Evolutionary conservation across 1,140 invertebrate species (phyloP).

Genomic region (Drosophila burlai): DNA sequence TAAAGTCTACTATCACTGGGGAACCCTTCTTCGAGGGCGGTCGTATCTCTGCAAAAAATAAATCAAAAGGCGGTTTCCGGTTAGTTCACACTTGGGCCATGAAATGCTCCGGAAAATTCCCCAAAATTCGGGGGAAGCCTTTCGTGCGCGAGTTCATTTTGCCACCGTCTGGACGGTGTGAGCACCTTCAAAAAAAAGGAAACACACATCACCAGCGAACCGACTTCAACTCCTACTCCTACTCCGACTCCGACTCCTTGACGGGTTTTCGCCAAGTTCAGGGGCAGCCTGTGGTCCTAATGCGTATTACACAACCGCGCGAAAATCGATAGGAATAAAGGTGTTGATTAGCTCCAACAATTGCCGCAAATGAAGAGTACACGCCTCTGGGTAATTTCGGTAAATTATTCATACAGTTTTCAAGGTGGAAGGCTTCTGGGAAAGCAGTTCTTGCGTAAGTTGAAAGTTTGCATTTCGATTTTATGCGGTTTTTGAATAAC

Average conservation of each 20-base stretch:
- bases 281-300: constrained; percentile 49
- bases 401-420: constrained; percentile 46
- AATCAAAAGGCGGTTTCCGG: constrained; percentile 26
- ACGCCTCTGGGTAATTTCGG: constrained; percentile 16
- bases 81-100: constrained; percentile 20
- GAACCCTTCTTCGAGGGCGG: constrained; percentile 89
- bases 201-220: constrained; percentile 11
- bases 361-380: constrained; percentile 17
- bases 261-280: constrained; percentile 59
- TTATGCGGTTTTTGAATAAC: background rate
- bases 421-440: constrained; percentile 1
- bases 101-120: constrained; percentile 1
- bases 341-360: constrained; percentile 46
- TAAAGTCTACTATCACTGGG: constrained; percentile 91
- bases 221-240: background rate
- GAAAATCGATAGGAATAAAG: constrained; percentile 68
- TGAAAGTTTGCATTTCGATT: background rate
- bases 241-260: background rate
- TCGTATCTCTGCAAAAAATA: constrained; percentile 88
- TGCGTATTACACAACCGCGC: constrained; percentile 60
- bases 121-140: constrained; percentile 16
- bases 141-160: constrained; percentile 59
- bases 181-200: constrained; percentile 10
- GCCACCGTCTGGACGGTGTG: constrained; percentile 38
- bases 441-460: constrained; percentile 18